Base-by-base conservation (phyloP, 53 echinoderm and acorn worm species). In the Arbacia lixula region DNA sequence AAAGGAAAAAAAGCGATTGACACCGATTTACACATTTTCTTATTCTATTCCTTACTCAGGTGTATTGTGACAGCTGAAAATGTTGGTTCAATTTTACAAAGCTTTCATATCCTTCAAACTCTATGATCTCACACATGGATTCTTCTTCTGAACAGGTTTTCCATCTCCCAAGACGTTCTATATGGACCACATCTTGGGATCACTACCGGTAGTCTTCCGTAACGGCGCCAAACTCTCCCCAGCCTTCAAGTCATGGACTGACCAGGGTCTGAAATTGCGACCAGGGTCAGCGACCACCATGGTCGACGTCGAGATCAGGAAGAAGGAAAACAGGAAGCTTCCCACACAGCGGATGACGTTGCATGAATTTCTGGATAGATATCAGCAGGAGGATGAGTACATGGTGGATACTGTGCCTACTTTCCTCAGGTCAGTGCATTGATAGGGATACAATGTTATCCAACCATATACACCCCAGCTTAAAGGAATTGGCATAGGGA, bases 151-250 rank as follows among this genome's bases (percentile, higher is more conserved):
- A 1, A 17, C 41, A 81, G 37, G 41, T 3, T 95, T 93, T 66
- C 93, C 93, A 40, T 75, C 90, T 17, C 92, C 97, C 1, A 51
- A 73, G 28, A 90, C 89, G 36, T 97, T 97, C 76, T 97, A 87
- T 73, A 67, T 84, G 53, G 86, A 86, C 38, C 85, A 90, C 60
- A 86, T 93, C 5, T 87, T 92, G 22, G 86, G 79, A 3, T 94
- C 94, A 1, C 72, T 94, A 1, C 97, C 97, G 2, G 97, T 94
- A 12, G 66, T 97, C 37, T 94, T 95, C 75, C 88, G 77, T 12
- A 60, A 64, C 5, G 97, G 88, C 6, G 97, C 94, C 21, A 92
- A 86, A 60, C 55, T 56, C 2, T 94, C 89, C 8, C 88, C 90
- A 2, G 97, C 97, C 14, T 94, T 86, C 71, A 60, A 62, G n/a